phyloP scores from a whole-genome alignment of 2,888 invertebrate genomes.

The Campopleginae sp. region DNA sequence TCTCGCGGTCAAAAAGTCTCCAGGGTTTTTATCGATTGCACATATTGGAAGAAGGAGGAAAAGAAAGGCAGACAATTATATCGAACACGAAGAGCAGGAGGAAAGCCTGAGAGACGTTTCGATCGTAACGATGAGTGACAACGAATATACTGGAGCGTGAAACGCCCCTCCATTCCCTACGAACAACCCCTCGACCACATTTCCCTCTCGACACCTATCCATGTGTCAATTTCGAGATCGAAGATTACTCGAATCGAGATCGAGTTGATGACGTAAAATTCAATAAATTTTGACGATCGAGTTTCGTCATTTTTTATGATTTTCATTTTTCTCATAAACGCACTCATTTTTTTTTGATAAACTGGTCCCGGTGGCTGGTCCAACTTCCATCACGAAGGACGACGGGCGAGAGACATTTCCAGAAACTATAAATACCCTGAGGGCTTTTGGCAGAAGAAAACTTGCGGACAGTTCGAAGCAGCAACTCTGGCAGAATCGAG shows the following conservation, averaged over 20 bases:
- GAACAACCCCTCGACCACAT: neutral
- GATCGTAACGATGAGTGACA: slow-evolving; percentile 60
- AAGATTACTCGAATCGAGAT: neutral
- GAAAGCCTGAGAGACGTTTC: slow-evolving; percentile 25
- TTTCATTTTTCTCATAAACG: neutral
- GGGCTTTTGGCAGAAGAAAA: neutral
- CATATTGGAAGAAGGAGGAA: slow-evolving; percentile 43
- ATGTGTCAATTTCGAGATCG: slow-evolving; percentile 1
- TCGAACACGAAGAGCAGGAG: slow-evolving; percentile 27
- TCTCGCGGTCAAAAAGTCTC: neutral
- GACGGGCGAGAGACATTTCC: too few relatives aligned
- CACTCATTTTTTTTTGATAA: neutral
- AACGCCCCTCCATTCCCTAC: slow-evolving; percentile 21
- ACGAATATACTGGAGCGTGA: slow-evolving; percentile 35
- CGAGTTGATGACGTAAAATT: neutral
- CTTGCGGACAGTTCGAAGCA: slow-evolving; percentile 38
- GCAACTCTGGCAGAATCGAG: slow-evolving; percentile 46
- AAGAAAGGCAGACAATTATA: slow-evolving; percentile 67
- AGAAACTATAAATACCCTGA: slow-evolving; percentile 22
- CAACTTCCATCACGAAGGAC: neutral
- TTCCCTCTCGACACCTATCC: slow-evolving; percentile 9
- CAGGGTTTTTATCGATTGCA: slow-evolving; percentile 67
- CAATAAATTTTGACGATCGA: neutral
- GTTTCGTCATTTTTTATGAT: neutral
- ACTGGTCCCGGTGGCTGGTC: neutral